phyloP scores from a whole-genome alignment of 2,888 invertebrate genomes.

The Dyspetes luteomarginatus region DNA sequence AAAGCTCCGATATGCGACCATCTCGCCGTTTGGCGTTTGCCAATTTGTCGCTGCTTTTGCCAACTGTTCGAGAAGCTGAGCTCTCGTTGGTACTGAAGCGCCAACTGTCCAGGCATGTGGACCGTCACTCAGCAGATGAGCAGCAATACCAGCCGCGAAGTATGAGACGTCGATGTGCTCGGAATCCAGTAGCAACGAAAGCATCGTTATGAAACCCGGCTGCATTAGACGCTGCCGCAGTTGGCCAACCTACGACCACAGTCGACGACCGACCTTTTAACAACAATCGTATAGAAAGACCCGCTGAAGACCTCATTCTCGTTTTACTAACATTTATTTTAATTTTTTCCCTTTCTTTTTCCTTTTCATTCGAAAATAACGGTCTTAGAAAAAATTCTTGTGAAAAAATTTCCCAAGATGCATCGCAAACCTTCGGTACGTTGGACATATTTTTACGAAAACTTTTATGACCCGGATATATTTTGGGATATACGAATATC shows the following conservation, averaged over 20 bases:
- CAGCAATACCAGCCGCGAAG: slow-evolving; percentile 90
- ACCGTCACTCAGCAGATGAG: slow-evolving; percentile 87
- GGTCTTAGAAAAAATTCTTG: too few relatives aligned
- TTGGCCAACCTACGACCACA: slow-evolving; percentile 83
- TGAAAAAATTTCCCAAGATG: too few relatives aligned
- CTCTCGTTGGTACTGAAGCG: slow-evolving; percentile 72
- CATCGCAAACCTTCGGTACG: too few relatives aligned
- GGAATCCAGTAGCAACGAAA: slow-evolving; percentile 85
- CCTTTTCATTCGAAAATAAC: neutral
- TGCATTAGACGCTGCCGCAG: slow-evolving; percentile 85
- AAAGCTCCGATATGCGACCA: slow-evolving; percentile 90
- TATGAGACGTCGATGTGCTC: slow-evolving; percentile 88
- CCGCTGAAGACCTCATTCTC: slow-evolving; percentile 34
- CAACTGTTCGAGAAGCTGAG: slow-evolving; percentile 78
- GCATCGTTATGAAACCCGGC: slow-evolving; percentile 85
- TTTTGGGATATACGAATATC: too few relatives aligned
- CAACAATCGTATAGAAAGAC: slow-evolving; percentile 59
- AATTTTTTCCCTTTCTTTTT: neutral
- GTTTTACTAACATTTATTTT: slow-evolving; percentile 12
- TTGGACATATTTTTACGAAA: too few relatives aligned
- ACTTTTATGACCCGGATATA: too few relatives aligned
- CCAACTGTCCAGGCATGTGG: slow-evolving; percentile 84
- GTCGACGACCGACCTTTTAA: slow-evolving; percentile 58
- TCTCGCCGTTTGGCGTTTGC: slow-evolving; percentile 89
- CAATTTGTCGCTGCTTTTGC: slow-evolving; percentile 86